A percentile compares a stretch with the other conserved stretches of the same genome.
Evolutionary conservation across 2,113 vertebrate species (phyloP).

Genomic region (Psophia crepitans): DNA sequence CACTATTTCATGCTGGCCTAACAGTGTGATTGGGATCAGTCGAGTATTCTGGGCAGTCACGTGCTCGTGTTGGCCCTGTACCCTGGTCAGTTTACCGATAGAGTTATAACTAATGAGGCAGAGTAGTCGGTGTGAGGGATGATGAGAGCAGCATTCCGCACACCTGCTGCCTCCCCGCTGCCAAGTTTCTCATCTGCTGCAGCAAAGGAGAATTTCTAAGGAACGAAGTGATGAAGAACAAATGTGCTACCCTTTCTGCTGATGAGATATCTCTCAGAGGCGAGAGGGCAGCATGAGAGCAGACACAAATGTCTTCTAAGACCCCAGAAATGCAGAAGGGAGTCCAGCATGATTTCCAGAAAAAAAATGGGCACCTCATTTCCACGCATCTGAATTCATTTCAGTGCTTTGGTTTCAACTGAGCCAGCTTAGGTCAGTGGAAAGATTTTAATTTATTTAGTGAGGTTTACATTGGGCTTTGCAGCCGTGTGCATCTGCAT

Average conservation of each 20-base stretch:
- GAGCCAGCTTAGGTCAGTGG: neutral
- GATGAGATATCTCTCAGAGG: neutral
- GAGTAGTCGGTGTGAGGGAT: neutral
- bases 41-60: neutral
- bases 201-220: neutral
- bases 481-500: neutral
- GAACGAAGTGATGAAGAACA: neutral
- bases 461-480: neutral
- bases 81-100: neutral
- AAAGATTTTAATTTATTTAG: neutral
- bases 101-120: neutral
- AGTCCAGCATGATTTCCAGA: neutral
- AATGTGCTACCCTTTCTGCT: neutral
- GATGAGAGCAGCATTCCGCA: neutral
- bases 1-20: neutral
- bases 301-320: neutral
- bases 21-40: neutral
- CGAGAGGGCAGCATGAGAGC: neutral
- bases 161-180: neutral
- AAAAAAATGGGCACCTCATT: neutral
- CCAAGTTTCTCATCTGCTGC: slow-evolving; percentile 5
- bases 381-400: neutral
- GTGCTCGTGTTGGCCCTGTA: neutral
- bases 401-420: neutral
- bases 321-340: neutral